Percentiles rank a stretch among this genome's conserved stretches.
Conservation (phyloP, 2,113 vertebrate species). For the Mirounga angustirostris region DNA sequence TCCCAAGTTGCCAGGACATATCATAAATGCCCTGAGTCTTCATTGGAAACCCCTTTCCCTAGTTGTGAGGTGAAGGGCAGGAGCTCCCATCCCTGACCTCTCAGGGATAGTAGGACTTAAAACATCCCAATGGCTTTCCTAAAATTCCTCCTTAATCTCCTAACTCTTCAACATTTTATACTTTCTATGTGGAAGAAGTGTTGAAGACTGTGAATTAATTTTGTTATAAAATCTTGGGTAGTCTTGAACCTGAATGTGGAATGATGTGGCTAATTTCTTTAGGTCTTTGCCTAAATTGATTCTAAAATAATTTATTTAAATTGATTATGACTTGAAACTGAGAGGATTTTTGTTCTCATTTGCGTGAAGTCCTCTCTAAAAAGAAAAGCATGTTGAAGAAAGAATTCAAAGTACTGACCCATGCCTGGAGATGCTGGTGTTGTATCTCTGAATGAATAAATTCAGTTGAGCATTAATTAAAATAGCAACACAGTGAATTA, state of each 20-base stretch:
- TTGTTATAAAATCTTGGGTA: not conserved
- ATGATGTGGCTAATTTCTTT: not conserved
- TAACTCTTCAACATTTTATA: not conserved
- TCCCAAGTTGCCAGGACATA: not conserved
- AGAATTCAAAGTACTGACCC: slow-evolving; percentile 45
- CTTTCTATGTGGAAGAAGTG: not conserved
- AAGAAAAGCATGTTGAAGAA: not conserved
- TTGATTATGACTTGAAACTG: not conserved
- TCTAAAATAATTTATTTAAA: slow-evolving; percentile 22
- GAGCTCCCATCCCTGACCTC: not conserved
- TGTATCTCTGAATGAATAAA: slow-evolving; percentile 53
- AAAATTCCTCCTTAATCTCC: not conserved
- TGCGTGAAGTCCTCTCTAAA: not conserved
- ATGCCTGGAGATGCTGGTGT: not conserved
- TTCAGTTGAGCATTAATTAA: slow-evolving; percentile 69
- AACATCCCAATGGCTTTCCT: not conserved
- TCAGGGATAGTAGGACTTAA: not conserved
- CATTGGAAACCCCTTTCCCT: not conserved
- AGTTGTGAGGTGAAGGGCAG: not conserved
- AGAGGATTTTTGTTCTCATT: not conserved
- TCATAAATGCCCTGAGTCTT: not conserved
- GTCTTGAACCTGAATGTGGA: not conserved
- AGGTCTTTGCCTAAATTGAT: not conserved
- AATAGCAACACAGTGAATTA: slow-evolving; percentile 68
- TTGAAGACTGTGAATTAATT: not conserved